Percentiles rank a stretch among this genome's conserved stretches.
Evolutionary conservation across 2,888 invertebrate genomes (phyloP).

Genomic region (Lasiommata megera): DNA sequence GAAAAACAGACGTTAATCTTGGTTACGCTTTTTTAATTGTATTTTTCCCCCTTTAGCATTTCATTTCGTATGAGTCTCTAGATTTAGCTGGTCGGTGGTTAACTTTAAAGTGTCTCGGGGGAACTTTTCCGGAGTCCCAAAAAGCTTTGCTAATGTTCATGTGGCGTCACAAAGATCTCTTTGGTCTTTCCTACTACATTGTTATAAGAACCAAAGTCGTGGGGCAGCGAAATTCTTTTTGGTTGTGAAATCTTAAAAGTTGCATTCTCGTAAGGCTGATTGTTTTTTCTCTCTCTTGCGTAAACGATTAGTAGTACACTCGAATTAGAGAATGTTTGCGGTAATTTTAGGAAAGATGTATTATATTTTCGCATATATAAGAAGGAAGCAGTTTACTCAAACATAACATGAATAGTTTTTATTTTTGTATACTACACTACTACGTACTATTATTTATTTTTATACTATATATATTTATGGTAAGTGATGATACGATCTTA

Average conservation of each 20-base stretch:
- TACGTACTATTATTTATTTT: too few relatives aligned
- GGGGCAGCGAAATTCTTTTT: not conserved
- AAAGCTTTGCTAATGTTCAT: constrained; percentile 15
- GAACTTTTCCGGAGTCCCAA: constrained; percentile 10
- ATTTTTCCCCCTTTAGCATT: not conserved
- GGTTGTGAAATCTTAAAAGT: not conserved
- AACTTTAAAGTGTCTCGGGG: constrained; percentile 16
- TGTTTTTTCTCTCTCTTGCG: not conserved
- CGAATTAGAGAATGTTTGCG: not conserved
- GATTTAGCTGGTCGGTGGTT: constrained; percentile 24
- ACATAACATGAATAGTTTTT: too few relatives aligned
- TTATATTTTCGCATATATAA: too few relatives aligned
- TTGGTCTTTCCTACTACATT: not conserved
- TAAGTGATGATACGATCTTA: too few relatives aligned
- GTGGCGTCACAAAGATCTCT: not conserved
- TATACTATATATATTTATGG: too few relatives aligned
- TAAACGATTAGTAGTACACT: not conserved
- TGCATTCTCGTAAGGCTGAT: not conserved
- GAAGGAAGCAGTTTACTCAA: too few relatives aligned
- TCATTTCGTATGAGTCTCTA: not conserved
- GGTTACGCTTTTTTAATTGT: not conserved
- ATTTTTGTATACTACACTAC: too few relatives aligned
- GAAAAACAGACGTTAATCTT: not conserved
- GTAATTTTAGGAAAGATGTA: too few relatives aligned
- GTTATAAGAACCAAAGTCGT: not conserved